Evolutionary conservation across 2,888 invertebrate genomes (phyloP).

Genomic region (Agelastica alni): DNA sequence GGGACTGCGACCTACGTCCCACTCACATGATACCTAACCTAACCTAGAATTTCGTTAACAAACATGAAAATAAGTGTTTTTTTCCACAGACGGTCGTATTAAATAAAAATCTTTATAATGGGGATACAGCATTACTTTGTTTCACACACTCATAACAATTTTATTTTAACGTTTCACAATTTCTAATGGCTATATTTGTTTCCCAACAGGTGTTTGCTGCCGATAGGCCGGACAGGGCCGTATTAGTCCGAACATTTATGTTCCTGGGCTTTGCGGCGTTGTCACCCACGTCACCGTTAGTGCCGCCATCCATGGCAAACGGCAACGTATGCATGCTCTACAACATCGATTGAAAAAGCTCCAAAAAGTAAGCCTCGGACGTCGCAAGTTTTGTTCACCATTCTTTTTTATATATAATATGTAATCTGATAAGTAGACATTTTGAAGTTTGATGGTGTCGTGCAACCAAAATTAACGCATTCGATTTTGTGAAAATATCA

Average conservation of each 20-base stretch:
- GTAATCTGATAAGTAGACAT: background rate
- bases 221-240: conserved; percentile 80
- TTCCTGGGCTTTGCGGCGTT: conserved; percentile 92
- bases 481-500: too few relatives aligned
- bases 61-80: too few relatives aligned
- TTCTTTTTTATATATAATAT: conserved; percentile 1
- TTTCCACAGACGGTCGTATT: too few relatives aligned
- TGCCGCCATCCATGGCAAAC: conserved; percentile 62
- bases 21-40: too few relatives aligned
- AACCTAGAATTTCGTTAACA: too few relatives aligned
- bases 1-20: too few relatives aligned
- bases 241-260: conserved; percentile 93
- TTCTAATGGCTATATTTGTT: too few relatives aligned
- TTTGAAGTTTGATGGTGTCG: background rate
- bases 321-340: conserved; percentile 57
- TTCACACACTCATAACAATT: too few relatives aligned
- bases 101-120: too few relatives aligned
- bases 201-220: conserved; percentile 54
- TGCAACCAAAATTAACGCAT: background rate
- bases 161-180: too few relatives aligned
- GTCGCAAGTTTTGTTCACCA: conserved; percentile 39
- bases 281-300: conserved; percentile 78
- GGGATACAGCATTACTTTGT: too few relatives aligned
- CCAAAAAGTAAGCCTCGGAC: conserved; percentile 46
- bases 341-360: conserved; percentile 55